Evolutionary conservation across 2,113 vertebrate species (phyloP).

Genomic region (Lates calcarifer): DNA sequence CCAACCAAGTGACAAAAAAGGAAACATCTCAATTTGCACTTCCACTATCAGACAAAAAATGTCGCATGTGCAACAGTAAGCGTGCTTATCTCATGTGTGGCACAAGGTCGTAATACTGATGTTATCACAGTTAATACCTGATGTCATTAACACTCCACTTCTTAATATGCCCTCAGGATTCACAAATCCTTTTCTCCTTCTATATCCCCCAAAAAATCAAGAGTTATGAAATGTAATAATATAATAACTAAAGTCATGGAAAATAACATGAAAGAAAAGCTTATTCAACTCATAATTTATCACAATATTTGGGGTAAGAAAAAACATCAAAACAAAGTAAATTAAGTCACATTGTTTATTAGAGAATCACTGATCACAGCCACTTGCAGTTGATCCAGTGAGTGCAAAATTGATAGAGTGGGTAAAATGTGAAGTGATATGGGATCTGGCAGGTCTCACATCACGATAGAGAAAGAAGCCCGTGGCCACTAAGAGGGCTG

Average conservation of each 20-base stretch:
- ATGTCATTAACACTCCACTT: neutral
- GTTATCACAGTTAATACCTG: neutral
- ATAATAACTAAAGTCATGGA: neutral
- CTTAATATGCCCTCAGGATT: neutral
- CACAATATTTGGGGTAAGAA: neutral
- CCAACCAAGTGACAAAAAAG: neutral
- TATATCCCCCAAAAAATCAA: neutral
- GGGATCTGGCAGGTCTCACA: slow-evolving; percentile 52
- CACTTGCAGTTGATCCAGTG: slow-evolving; percentile 37
- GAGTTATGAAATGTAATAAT: neutral
- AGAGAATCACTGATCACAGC: slow-evolving; percentile 8
- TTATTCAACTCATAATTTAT: neutral
- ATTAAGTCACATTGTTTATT: slow-evolving; percentile 9
- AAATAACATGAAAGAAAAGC: neutral
- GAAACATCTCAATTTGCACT: slow-evolving; percentile 34
- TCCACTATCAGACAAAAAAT: slow-evolving; percentile 1
- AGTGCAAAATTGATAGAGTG: slow-evolving; percentile 36
- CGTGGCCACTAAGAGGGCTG: slow-evolving; percentile 31
- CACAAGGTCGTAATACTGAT: slow-evolving; percentile 7
- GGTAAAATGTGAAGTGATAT: slow-evolving; percentile 49
- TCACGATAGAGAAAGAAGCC: slow-evolving; percentile 29
- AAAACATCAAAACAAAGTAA: neutral
- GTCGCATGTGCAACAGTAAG: neutral
- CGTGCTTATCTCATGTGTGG: neutral
- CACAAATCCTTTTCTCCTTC: neutral